These are phyloP conservation scores for Echinarachnius parma DNA, from an alignment of 53 echinoderm and acorn worm genomes.

Conservation along the genomic window DNA sequence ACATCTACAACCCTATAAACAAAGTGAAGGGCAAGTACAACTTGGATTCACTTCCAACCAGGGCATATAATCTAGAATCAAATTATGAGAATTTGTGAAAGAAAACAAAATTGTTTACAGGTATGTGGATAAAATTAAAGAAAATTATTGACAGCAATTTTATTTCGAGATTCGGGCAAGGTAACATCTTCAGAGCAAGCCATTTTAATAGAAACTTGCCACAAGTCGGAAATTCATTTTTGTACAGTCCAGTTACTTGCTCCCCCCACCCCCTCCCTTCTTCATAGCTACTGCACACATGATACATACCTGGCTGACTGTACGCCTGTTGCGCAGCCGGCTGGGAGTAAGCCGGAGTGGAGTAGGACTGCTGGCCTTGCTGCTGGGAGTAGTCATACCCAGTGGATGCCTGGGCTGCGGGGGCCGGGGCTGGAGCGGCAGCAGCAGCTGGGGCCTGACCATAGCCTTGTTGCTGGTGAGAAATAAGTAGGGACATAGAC, in stretches of 20 bases:
- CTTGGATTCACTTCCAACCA: too few species aligned
- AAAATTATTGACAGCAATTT: too few species aligned
- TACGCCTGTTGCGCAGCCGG: conserved; percentile 6
- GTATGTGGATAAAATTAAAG: too few species aligned
- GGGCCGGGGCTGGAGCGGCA: background rate
- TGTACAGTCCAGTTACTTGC: too few species aligned
- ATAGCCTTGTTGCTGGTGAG: conserved; percentile 5
- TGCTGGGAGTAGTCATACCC: conserved; percentile 35
- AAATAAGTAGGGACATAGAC: background rate
- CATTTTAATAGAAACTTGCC: too few species aligned
- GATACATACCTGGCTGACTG: background rate
- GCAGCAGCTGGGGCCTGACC: conserved; percentile 15
- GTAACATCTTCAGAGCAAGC: too few species aligned
- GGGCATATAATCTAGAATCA: too few species aligned
- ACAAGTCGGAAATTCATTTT: too few species aligned
- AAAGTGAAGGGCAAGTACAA: background rate
- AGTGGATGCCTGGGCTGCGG: conserved; percentile 30
- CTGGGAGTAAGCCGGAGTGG: background rate
- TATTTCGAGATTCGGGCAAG: too few species aligned
- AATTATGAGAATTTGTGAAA: too few species aligned
- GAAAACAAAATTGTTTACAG: too few species aligned
- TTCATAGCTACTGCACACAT: background rate
- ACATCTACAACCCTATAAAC: background rate
- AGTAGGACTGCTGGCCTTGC: conserved; percentile 19
- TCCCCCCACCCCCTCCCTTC: background rate